Evolutionary conservation across 2,113 vertebrate species (phyloP), one percentile per base, ranked within the genome.

Genomic region (Hemiscyllium ocellatum): DNA sequence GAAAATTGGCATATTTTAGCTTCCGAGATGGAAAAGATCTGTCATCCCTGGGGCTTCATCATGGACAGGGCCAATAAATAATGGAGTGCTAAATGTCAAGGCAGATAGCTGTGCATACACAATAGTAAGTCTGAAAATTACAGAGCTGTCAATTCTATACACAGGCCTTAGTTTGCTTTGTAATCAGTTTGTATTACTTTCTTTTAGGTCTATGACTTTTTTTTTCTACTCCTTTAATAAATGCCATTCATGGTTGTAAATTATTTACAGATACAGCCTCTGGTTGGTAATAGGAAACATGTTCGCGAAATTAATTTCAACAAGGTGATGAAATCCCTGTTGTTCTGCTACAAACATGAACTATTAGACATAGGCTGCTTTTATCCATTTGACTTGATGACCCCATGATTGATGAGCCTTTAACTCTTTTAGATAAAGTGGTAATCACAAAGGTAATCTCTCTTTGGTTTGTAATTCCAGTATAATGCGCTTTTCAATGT

Each of bases 71-170:
- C 97, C 97, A 3, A 96, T 96, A 96, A 97, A 98, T 98, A 98
- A 98, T 98, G 97, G 97, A 97, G 97, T 97, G 97, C 96, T 97
- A 97, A 98, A 97, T 98, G 97, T 98, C 98, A 98, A 98, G 98
- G 98, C 98, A 98, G 98, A 98, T 98, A 97, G 97, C 97, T 98
- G 97, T 98, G 97, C 98, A 97, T 97, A 97, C 97, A 97, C 97
- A 98, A 97, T 98, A 22, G 47, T 80, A 95, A 89, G 96, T 15
- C 98, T 97, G 97, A 98, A 98, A 98, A 98, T 98, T 98, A 98
- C 97, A 98, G 98, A 97, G 97, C 97, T 98, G 97, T 98, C 98
- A 98, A 52, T 97, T 97, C 97, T 96, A 96, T 96, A 97, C 97
- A 97, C 97, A 98, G 97, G 97, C 97, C 97, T 97, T 97, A 98